Percentiles rank a stretch among this genome's conserved stretches.
These are phyloP conservation scores for Hylyphantes graminicola DNA, from an alignment of 1,140 invertebrate genomes.

Conservation along the genomic window DNA sequence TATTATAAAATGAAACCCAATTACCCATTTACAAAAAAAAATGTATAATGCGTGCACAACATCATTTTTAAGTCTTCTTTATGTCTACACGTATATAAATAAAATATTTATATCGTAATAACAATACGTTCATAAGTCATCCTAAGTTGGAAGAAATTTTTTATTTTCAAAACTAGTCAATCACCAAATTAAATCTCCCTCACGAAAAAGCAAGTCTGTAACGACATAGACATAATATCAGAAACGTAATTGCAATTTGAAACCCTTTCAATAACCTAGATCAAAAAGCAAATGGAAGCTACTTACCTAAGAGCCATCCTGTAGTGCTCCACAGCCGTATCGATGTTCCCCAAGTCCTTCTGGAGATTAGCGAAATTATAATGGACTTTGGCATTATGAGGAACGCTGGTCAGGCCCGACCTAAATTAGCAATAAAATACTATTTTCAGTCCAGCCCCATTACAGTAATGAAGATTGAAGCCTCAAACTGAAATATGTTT, in stretches of 20 bases:
- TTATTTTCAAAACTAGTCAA: too few species aligned
- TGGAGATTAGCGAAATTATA: constrained; percentile 92
- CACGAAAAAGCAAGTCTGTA: too few species aligned
- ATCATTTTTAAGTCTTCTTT: too few species aligned
- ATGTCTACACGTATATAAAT: too few species aligned
- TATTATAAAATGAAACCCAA: too few species aligned
- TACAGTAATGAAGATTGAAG: constrained; percentile 54
- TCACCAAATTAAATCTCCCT: too few species aligned
- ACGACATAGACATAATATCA: too few species aligned
- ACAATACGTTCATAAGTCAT: too few species aligned
- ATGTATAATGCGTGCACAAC: too few species aligned
- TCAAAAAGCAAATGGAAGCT: neutral
- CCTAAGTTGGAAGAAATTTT: too few species aligned
- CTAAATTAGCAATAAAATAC: constrained; percentile 69
- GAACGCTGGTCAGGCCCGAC: constrained; percentile 81
- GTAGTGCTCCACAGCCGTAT: constrained; percentile 82
- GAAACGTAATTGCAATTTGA: neutral
- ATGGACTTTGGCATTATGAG: constrained; percentile 90
- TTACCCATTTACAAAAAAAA: too few species aligned
- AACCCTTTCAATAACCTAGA: neutral
- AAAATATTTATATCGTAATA: too few species aligned
- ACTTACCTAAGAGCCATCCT: constrained; percentile 82
- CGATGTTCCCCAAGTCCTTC: constrained; percentile 77
- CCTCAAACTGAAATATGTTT: constrained; percentile 42
- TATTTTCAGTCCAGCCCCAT: constrained; percentile 44